A percentile compares a stretch with the other conserved stretches of the same genome.
Conservation (phyloP, 2,797 vertebrate species). For the Delichon dasypus region DNA sequence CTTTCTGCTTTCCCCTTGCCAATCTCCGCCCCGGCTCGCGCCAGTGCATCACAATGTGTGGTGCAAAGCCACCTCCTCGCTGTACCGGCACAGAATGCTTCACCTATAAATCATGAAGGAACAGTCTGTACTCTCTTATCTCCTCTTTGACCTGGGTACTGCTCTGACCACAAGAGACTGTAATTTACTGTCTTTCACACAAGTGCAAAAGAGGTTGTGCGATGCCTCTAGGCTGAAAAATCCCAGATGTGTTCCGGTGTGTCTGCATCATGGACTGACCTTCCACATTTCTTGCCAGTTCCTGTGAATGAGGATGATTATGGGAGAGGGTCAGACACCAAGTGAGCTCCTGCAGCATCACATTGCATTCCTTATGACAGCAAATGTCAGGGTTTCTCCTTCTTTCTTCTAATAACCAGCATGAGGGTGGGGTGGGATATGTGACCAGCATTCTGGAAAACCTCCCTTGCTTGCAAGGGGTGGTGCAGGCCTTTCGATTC, state of each 20-base stretch:
- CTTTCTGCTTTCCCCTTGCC: constrained; percentile 40
- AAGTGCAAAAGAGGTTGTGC: neutral
- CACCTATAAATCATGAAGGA: constrained; percentile 13
- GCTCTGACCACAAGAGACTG: neutral
- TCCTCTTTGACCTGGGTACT: neutral
- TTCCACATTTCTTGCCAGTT: accelerated
- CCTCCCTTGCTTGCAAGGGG: accelerated
- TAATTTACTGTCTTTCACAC: neutral
- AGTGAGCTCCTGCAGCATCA: neutral
- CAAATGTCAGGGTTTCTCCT: neutral
- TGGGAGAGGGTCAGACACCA: neutral
- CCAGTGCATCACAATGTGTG: neutral
- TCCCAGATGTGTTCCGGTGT: accelerated
- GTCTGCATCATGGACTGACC: accelerated
- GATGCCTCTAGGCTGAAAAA: neutral
- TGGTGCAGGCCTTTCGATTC: neutral
- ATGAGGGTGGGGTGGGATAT: neutral
- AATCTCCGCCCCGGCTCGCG: neutral
- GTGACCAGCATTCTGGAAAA: neutral
- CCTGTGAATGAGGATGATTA: neutral
- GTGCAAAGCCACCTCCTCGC: neutral
- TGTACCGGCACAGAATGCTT: neutral
- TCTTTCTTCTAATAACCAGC: neutral
- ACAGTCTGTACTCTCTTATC: constrained; percentile 1
- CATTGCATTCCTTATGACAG: neutral